Percentiles rank a stretch among this genome's conserved stretches.
Evolutionary conservation across 2,888 invertebrate species (phyloP).

Genomic region (Caenorhabditis zanzibari): DNA sequence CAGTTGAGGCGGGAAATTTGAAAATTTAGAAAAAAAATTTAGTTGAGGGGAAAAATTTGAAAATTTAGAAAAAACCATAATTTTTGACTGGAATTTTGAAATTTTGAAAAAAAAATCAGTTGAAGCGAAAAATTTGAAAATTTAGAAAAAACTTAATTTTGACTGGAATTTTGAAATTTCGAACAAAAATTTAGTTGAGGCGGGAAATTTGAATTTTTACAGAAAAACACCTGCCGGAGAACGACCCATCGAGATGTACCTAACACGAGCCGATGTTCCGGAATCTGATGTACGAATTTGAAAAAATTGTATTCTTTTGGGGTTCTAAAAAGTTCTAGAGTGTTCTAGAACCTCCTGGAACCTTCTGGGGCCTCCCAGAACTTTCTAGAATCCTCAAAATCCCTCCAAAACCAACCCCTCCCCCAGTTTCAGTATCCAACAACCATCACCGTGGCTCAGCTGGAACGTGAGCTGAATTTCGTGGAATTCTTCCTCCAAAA

Average conservation of each 20-base stretch:
- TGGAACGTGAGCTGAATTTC: slow-evolving; percentile 74
- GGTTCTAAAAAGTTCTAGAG: slow-evolving; percentile 7
- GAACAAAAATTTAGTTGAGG: too few species aligned
- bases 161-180: not conserved
- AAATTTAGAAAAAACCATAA: not conserved
- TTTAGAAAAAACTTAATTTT: not conserved
- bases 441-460: slow-evolving; percentile 67
- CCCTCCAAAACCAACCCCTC: not conserved
- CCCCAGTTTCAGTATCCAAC: slow-evolving; percentile 71
- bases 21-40: too few species aligned
- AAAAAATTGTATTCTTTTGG: too few species aligned
- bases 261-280: slow-evolving; percentile 70
- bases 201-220: slow-evolving; percentile 28
- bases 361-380: too few species aligned
- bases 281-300: slow-evolving; percentile 54
- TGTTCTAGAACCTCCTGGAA: too few species aligned
- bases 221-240: slow-evolving; percentile 65
- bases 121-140: not conserved
- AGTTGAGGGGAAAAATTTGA: not conserved
- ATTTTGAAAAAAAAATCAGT: too few species aligned
- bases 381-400: too few species aligned
- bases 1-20: not conserved
- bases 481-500: slow-evolving; percentile 72
- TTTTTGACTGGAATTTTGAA: not conserved
- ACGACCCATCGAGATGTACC: slow-evolving; percentile 66